phyloP scores from a whole-genome alignment of 2,113 vertebrate species.

The Microtus richardsoni region DNA sequence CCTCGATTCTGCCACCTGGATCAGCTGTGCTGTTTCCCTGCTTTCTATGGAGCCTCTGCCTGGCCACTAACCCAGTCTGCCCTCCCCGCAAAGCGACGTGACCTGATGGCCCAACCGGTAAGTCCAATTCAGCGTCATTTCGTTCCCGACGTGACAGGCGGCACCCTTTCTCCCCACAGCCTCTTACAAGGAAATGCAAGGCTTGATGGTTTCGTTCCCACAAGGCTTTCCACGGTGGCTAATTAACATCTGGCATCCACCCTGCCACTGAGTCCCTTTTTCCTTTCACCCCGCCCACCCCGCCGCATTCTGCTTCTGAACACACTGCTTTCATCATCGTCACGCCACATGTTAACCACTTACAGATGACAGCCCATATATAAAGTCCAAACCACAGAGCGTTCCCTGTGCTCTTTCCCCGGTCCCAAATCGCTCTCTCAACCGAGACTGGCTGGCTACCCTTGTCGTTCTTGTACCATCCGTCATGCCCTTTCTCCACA shows the following conservation, averaged over 20 bases:
- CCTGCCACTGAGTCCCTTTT: not conserved
- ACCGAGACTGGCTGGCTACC: not conserved
- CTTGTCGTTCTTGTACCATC: not conserved
- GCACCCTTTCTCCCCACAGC: not conserved
- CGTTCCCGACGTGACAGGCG: not conserved
- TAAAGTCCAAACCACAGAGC: not conserved
- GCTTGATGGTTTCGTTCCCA: not conserved
- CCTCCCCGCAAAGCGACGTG: not conserved
- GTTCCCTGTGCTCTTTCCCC: not conserved
- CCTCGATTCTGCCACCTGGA: not conserved
- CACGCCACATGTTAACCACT: not conserved
- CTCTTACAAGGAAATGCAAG: constrained; percentile 13
- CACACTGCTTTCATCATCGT: not conserved
- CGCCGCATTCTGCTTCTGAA: constrained; percentile 1
- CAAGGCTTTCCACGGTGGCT: not conserved
- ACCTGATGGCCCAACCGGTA: not conserved
- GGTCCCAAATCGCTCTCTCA: not conserved
- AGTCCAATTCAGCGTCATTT: not conserved
- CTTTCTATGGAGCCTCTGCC: not conserved
- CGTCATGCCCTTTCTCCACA: not conserved
- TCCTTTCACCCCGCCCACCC: not conserved
- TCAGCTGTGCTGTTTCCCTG: not conserved
- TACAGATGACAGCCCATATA: not conserved
- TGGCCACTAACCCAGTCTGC: not conserved
- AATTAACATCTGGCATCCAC: not conserved